Evolutionary conservation across 2,797 vertebrate species (phyloP), one percentile per base, ranked within the genome.

Genomic region (Halcyon leucocephala): DNA sequence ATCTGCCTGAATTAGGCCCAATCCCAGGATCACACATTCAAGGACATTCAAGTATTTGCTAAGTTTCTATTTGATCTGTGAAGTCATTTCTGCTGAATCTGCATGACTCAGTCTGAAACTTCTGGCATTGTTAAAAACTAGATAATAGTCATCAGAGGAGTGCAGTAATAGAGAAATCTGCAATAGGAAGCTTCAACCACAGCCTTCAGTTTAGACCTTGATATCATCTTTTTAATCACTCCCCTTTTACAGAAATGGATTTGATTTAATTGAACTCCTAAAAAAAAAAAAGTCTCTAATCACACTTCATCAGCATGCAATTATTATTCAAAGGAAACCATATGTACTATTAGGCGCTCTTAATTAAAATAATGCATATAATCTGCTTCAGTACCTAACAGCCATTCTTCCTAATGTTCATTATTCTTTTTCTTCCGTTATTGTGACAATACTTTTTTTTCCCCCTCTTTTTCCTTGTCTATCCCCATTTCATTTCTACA

Each of bases 301-400:
- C 96, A 97, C 76, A 95, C 89, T 92, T 97, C 95, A 97, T 98
- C 96, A 96, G 85, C 78, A 91, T 20, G 71, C 95, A 93, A 89
- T 97, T 97, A 97, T 96, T 97, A 97, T 95, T 97, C 95, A 96
- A 96, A 97, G 71, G 67, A 97, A 97, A 86, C 80, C 95, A 96
- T 97, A 97, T 92, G 88, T 96, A 95, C 93, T 97, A 97, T 95
- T 93, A 96, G 95, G 89, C 35, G 91, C 55, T 57, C 92, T 95
- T 96, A 97, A 98, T 98, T 97, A 97, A 97, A 97, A 97, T 96
- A 98, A 97, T 95, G 69, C 92, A 96, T 94, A 93, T 94, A 92
- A 97, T 97, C 94, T 92, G 88, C 91, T 95, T 93, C 80, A 51
- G 28, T 89, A 88, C 58, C 0, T 90, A 88, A 87, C 42, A 96